A percentile compares a stretch with the other conserved stretches of the same genome.
These are phyloP conservation scores for Zaprionus lachaisei DNA, from an alignment of 1,140 invertebrate species.

Conservation along the genomic window DNA sequence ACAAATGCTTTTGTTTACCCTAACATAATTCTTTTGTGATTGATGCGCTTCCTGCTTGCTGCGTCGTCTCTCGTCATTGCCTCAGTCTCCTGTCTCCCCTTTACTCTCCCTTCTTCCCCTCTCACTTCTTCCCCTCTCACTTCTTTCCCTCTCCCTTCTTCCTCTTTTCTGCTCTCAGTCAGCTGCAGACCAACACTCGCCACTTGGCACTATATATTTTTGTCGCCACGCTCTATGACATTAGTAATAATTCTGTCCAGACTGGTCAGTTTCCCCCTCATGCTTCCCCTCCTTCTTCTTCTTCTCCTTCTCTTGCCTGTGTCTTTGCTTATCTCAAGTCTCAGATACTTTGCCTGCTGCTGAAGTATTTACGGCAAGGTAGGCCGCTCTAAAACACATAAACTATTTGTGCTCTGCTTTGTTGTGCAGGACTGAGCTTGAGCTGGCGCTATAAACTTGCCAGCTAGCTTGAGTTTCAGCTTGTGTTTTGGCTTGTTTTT, in stretches of 20 bases:
- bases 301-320: neutral
- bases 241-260: constrained; percentile 71
- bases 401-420: constrained; percentile 9
- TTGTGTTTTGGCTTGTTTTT: neutral
- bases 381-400: constrained; percentile 34
- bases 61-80: constrained; percentile 15
- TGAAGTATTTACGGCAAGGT: constrained; percentile 63
- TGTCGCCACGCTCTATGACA: constrained; percentile 64
- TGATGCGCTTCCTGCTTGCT: constrained; percentile 63
- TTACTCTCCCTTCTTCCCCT: neutral
- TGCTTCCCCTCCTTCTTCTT: neutral
- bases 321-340: constrained; percentile 53
- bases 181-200: neutral
- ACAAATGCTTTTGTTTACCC: constrained; percentile 83
- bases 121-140: neutral
- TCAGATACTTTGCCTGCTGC: constrained; percentile 36
- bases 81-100: constrained; percentile 25
- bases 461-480: neutral
- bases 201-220: constrained; percentile 55
- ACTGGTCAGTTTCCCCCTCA: constrained; percentile 34
- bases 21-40: constrained; percentile 83
- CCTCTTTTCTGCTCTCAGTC: neutral
- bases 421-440: constrained; percentile 7
- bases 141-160: neutral
- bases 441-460: neutral